These are phyloP conservation scores for Spinus olivaceus DNA, from an alignment of 2,797 vertebrate species.

Conservation along the genomic window DNA sequence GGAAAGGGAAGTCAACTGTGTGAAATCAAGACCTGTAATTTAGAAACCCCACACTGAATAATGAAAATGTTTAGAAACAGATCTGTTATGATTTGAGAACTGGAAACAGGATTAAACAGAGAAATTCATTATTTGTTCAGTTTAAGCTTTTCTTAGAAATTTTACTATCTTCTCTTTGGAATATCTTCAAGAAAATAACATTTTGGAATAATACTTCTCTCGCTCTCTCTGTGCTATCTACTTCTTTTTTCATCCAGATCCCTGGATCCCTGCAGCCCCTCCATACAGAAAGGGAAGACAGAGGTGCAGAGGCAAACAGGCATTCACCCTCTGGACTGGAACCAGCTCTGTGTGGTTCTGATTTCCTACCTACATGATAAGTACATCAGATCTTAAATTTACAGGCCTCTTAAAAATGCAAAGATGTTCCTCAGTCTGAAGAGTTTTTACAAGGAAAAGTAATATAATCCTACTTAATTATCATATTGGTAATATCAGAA, in stretches of 20 bases:
- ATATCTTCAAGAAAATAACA: neutral
- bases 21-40: constrained; percentile 60
- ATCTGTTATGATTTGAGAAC: neutral
- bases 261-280: neutral
- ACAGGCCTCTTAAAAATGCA: neutral
- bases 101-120: neutral
- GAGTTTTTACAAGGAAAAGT: neutral
- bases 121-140: neutral
- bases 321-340: neutral
- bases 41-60: constrained; percentile 34
- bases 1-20: constrained; percentile 64
- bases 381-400: neutral
- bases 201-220: neutral
- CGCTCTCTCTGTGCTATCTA: neutral
- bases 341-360: neutral
- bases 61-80: constrained; percentile 32
- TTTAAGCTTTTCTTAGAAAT: neutral
- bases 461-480: neutral
- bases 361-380: neutral
- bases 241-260: neutral
- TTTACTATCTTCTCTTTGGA: neutral
- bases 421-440: neutral
- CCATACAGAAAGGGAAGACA: neutral
- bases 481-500: neutral
- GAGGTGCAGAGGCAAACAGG: neutral